Base-by-base conservation (phyloP, 2,888 invertebrate genomes). In the Nasonovia ribisnigri region DNA sequence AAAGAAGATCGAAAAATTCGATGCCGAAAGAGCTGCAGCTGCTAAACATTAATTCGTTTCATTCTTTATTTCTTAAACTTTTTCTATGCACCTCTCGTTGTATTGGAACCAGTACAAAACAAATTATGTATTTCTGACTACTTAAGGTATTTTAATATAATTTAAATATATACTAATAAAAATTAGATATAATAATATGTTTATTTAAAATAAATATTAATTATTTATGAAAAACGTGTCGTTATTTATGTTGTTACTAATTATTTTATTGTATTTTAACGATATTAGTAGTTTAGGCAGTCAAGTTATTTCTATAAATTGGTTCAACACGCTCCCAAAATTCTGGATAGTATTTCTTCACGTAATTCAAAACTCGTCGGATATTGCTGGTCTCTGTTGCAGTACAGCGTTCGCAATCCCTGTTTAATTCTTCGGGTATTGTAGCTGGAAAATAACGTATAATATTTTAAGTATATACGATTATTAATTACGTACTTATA, bases 1-100 rank as follows among this genome's bases (percentile, higher is more conserved):
- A 77, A 94, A 94, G 88, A 94, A 92, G 5, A 6, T 93, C 11
- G 89, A 90, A 67, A 93, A 89, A 90, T 90, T 13, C 20, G 90
- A 86, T 0, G 36, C 46, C 0, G 84, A 89, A 77, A 57, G 13
- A 1, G 43, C 54, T 54, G 2, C 43, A 42, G 16, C n/a, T 5
- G 48, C 29, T 36, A 67, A 88, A 88, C 16, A 43, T 36, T 92
- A 20, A 92, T 60, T 16, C 13, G 36, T 60, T 57, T 16, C 24
- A 86, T 48, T 43, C 20, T 46, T 29, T 46, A 3, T 60, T 43
- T 48, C 1, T 67, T n/a, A 36, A 36, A 77, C 13, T 48, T 57
- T 87, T 67, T 36, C 48, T 48, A 67, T n/a, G 60, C 36, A 87
- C 20, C 67, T 67, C 10, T 36, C 16, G 26, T 16, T 26, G 36